phyloP scores from a whole-genome alignment of 1,140 invertebrate genomes.

The Drosophila parvula region DNA sequence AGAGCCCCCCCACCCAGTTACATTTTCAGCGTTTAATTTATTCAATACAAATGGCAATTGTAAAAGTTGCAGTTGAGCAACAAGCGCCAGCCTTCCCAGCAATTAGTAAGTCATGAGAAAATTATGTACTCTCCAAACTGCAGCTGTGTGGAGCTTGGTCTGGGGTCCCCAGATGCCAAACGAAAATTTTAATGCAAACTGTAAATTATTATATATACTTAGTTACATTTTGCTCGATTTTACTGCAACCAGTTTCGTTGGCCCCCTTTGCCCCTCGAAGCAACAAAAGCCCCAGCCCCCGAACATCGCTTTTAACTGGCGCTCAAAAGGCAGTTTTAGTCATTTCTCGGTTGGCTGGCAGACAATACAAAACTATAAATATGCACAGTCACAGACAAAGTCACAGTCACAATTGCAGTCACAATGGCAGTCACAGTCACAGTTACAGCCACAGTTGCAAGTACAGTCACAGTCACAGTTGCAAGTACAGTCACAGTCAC shows the following conservation, averaged over 20 bases:
- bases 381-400: slow-evolving; percentile 60
- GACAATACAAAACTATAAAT: slow-evolving; percentile 79
- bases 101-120: slow-evolving; percentile 69
- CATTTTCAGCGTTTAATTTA: slow-evolving; percentile 58
- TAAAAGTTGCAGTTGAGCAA: slow-evolving; percentile 23
- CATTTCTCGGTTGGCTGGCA: slow-evolving; percentile 57
- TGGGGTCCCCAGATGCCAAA: slow-evolving; percentile 32
- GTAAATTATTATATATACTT: slow-evolving; percentile 62
- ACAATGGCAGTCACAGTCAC: slow-evolving; percentile 16
- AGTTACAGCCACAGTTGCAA: slow-evolving; percentile 30
- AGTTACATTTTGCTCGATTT: slow-evolving; percentile 27
- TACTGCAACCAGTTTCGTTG: slow-evolving; percentile 1
- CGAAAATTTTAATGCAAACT: slow-evolving; percentile 50
- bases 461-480: slow-evolving; percentile 30
- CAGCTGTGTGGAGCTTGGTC: slow-evolving; percentile 6
- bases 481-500: slow-evolving; percentile 30
- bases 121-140: slow-evolving; percentile 45
- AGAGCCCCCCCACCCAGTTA: not conserved
- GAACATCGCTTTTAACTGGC: slow-evolving; percentile 3
- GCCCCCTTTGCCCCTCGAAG: not conserved
- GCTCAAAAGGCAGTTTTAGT: slow-evolving; percentile 46
- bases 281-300: not conserved
- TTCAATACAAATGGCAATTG: slow-evolving; percentile 54
- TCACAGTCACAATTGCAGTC: slow-evolving; percentile 41
- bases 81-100: slow-evolving; percentile 24